Evolutionary conservation across 2,888 invertebrate species (phyloP).

Genomic region (Griposia aprilina): DNA sequence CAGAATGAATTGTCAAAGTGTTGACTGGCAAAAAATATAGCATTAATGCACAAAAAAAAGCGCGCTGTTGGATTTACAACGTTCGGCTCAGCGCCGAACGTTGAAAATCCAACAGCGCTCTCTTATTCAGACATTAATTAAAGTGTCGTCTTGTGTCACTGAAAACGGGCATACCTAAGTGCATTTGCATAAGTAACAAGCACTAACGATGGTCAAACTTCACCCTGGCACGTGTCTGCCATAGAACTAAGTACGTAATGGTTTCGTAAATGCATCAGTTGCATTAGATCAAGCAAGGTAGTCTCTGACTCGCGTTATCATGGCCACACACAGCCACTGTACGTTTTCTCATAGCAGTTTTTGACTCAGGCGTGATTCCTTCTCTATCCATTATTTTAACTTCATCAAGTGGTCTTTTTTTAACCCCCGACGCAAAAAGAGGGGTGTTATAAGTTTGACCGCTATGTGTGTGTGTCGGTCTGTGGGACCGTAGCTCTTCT

Average conservation of each 20-base stretch:
- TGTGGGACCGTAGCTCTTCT: too few species aligned
- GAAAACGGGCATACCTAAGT: not conserved
- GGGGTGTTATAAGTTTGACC: too few species aligned
- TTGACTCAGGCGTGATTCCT: too few species aligned
- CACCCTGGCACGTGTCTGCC: conserved; percentile 17
- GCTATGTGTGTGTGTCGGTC: too few species aligned
- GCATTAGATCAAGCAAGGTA: not conserved
- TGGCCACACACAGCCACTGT: not conserved
- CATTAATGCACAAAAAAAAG: not conserved
- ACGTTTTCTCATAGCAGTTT: not conserved
- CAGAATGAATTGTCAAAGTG: not conserved
- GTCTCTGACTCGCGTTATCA: not conserved
- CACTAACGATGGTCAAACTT: conserved; percentile 38
- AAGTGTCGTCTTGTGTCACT: too few species aligned
- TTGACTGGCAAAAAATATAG: conserved; percentile 6
- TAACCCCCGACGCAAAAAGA: too few species aligned
- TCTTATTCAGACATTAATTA: too few species aligned
- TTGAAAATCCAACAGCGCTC: not conserved
- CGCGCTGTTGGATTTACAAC: not conserved
- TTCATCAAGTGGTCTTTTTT: not conserved
- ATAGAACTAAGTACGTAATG: not conserved
- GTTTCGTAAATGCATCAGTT: not conserved
- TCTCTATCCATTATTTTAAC: not conserved
- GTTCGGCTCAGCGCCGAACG: not conserved
- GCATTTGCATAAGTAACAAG: conserved; percentile 33